Base-by-base conservation (phyloP, 2,888 invertebrate species). In the Drosophila merina region DNA sequence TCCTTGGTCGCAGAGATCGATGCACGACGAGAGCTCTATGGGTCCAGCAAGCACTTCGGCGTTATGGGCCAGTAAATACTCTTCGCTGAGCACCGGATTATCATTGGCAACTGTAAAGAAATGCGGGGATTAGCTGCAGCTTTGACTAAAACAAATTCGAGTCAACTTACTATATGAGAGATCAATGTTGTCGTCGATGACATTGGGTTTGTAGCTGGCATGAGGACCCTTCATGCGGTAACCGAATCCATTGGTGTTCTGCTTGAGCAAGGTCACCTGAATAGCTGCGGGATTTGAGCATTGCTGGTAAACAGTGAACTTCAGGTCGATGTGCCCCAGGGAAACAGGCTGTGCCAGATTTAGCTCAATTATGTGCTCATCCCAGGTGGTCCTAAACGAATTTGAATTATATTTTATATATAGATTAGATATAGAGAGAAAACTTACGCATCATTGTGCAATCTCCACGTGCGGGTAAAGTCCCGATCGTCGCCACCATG, bases 1-100 rank as follows among this genome's bases (percentile, higher is more conserved):
- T 10, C 95, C 94, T 88, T 96, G 96, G 85, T 96, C 97, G 1
- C 96, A 96, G 63, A 97, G 90, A 91, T 98, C 98, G 70, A 98
- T 93, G 74, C 96, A 96, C 0, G 96, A 94, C 3, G 95, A 94
- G 14, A 98, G 92, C 88, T 96, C 94, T 49, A 98, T 93, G 0
- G 98, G 98, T 0, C 98, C 98, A 10, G 97, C 97, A 47, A 98
- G 92, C 67, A 98, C 96, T 89, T 98, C 97, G 0, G 97, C 97
- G 89, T 97, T 97, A 88, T 97, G 97, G 5, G 96, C 95, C 79
- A 96, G 94, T 51, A 97, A 92, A 91, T 97, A 98, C 91, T 96
- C 96, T 75, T 94, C 95, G 14, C 95, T 95, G 45, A 95, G 93
- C 0, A 96, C 95, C 0, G 96, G 96, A 92, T 96, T 96, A 76